These are phyloP conservation scores for Girardinus metallicus DNA, from an alignment of 2,797 vertebrate species.

Conservation along the genomic window DNA sequence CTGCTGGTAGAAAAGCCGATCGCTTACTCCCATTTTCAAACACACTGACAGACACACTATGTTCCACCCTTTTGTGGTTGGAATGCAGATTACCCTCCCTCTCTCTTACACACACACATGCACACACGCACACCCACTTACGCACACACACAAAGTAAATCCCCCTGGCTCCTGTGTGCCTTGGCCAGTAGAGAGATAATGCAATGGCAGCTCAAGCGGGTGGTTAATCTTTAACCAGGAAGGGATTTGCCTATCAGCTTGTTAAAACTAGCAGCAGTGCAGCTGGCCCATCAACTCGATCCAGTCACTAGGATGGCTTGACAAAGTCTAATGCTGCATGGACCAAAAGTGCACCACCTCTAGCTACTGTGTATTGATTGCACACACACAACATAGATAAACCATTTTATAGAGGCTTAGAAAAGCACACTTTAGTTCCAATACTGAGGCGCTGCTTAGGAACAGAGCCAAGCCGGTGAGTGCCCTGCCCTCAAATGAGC, in stretches of 20 bases:
- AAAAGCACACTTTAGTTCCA: conserved; percentile 30
- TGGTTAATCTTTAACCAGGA: conserved; percentile 85
- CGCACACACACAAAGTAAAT: conserved; percentile 66
- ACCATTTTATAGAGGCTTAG: conserved; percentile 16
- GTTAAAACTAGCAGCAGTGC: conserved; percentile 79
- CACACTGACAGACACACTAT: conserved; percentile 47
- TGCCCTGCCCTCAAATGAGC: conserved; percentile 50
- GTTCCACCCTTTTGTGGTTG: conserved; percentile 68
- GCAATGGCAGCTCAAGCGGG: conserved; percentile 75
- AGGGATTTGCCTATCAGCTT: conserved; percentile 86
- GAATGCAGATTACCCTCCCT: conserved; percentile 64
- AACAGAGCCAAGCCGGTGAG: conserved; percentile 33
- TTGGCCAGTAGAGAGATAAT: conserved; percentile 78
- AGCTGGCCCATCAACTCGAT: conserved; percentile 72
- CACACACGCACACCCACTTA: conserved; percentile 30
- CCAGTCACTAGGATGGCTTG: conserved; percentile 64
- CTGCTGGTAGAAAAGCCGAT: conserved; percentile 73
- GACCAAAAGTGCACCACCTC: conserved; percentile 13
- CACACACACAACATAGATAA: conserved; percentile 21
- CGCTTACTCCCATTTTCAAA: conserved; percentile 70
- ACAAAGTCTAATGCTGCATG: conserved; percentile 34
- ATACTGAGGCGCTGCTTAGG: conserved; percentile 22
- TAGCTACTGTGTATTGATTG: conserved; percentile 15
- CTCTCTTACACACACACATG: conserved; percentile 31
- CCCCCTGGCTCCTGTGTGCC: conserved; percentile 79